phyloP scores from a whole-genome alignment of 2,888 invertebrate species.

The Caenorhabditis zanzibari region DNA sequence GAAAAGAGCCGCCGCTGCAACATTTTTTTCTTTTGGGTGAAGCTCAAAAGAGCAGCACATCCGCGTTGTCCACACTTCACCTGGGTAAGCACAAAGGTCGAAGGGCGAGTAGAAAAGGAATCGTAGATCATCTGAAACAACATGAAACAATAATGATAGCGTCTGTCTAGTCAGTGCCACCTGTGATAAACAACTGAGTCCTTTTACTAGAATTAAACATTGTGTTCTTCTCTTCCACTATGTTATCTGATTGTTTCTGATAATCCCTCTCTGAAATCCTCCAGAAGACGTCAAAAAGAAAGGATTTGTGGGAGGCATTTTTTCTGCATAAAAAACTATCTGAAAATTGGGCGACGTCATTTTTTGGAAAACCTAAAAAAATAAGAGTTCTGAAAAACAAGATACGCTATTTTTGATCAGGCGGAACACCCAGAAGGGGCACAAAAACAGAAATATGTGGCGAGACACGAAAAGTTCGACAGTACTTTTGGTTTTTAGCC shows the following conservation, averaged over 20 bases:
- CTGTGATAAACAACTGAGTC: background rate
- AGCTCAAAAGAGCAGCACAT: constrained; percentile 49
- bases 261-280: constrained; percentile 15
- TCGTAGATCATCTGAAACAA: constrained; percentile 15
- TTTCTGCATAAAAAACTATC: too few species aligned
- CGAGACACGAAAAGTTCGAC: constrained; percentile 19
- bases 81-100: constrained; percentile 35
- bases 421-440: constrained; percentile 12
- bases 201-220: constrained; percentile 11
- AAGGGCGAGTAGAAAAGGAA: constrained; percentile 14
- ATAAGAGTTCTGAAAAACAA: background rate
- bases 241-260: constrained; percentile 26
- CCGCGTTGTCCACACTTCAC: constrained; percentile 25
- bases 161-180: background rate
- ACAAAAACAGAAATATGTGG: constrained; percentile 31
- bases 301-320: background rate
- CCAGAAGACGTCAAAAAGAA: background rate
- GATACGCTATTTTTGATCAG: constrained; percentile 22
- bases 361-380: background rate
- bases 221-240: constrained; percentile 3
- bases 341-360: background rate
- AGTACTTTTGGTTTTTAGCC: background rate
- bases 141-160: constrained; percentile 3
- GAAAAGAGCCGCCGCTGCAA: constrained; percentile 14
- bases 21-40: constrained; percentile 25